Base-by-base conservation (phyloP, 2,797 vertebrate genomes). In the Pelochelys cantorii region DNA sequence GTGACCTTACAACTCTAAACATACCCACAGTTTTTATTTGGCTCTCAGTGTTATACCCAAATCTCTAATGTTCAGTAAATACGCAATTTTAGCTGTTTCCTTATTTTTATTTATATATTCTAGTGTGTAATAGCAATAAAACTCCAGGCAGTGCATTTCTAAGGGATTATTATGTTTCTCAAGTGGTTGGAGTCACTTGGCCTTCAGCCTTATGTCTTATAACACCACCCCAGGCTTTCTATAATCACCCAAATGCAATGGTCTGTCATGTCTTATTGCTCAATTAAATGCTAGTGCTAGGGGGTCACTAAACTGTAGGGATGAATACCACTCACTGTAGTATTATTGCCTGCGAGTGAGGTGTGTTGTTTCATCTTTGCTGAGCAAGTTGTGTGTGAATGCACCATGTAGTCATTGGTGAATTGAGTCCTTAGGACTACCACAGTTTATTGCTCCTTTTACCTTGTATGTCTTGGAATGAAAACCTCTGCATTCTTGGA, bases 401-500 rank as follows among this genome's bases (percentile, higher is more conserved):
- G 42, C 23, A 48, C 74, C 8, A 20, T 56, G 29, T 15, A 55
- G 0, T 34, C 55, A 56, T 23, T 1, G 0, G 11, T 83, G n/a
- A 37, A 84, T 17, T 2, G 8, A 79, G 75, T 75, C 74, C 74
- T 57, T 79, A 83, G 52, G 54, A 52, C 75, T 68, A 22, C 54
- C 68, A 62, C 25, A 1, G 3, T 1, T 2, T 18, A 12, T 42
- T 93, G 48, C 81, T 68, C 20, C 20, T 84, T 75, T 56, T 14
- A 9, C 79, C 14, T 78, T 89, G 56, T 54, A 11, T 23, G 31
- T 65, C 9, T 86, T 89, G 89, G 88, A 90, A 68, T 81, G n/a
- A 27, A 97, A 97, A 94, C 84, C 74, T 85, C 60, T n/a, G 54
- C 31, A 71, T 62, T 84, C n/a, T 89, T 82, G 60, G 82, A 88